These are phyloP conservation scores for Apis florea DNA, from an alignment of 1,140 invertebrate species.

Conservation along the genomic window DNA sequence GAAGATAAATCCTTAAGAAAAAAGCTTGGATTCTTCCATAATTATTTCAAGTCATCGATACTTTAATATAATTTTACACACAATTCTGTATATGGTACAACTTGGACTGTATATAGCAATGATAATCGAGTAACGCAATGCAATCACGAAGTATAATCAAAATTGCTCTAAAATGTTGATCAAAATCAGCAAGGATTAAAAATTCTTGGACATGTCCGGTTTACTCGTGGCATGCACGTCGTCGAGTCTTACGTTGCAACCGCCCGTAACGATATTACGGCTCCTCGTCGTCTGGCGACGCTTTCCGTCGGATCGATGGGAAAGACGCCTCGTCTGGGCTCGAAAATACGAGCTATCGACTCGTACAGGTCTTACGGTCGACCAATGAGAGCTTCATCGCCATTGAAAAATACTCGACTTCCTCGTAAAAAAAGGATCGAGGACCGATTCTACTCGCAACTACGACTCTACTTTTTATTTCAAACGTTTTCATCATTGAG, in stretches of 20 bases:
- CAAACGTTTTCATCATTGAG: not conserved
- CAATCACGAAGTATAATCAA: not conserved
- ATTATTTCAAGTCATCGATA: not conserved
- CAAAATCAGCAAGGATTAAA: not conserved
- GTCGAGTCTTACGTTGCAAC: constrained; percentile 7
- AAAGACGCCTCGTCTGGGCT: constrained; percentile 37
- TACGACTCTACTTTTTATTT: not conserved
- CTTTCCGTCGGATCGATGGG: constrained; percentile 39
- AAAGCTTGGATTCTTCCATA: not conserved
- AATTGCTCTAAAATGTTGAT: not conserved
- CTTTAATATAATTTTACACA: no score
- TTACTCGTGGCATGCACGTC: not conserved
- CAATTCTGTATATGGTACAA: no score
- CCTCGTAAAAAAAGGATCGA: constrained; percentile 8
- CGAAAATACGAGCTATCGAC: constrained; percentile 43
- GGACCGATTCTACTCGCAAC: not conserved
- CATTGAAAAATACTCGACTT: constrained; percentile 17
- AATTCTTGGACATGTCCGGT: not conserved
- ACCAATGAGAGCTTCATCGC: constrained; percentile 13
- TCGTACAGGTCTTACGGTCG: constrained; percentile 2
- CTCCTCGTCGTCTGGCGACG: constrained; percentile 44
- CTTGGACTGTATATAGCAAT: no score
- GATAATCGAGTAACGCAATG: no score
- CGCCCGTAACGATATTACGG: constrained; percentile 39
- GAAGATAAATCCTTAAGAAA: no score